phyloP scores from a whole-genome alignment of 2,113 vertebrate species.

The Vulpes vulpes region DNA sequence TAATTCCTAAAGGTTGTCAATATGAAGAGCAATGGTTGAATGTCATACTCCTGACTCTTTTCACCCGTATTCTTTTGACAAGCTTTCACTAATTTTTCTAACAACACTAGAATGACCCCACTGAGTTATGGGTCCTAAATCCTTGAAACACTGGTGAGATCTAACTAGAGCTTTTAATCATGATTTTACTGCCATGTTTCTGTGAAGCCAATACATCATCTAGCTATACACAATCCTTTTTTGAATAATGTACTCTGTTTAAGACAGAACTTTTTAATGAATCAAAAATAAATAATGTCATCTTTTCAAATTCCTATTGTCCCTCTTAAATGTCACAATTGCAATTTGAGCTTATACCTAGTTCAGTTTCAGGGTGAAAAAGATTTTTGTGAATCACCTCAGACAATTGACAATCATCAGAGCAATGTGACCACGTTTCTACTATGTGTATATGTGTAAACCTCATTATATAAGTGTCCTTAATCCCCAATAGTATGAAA shows the following conservation, averaged over 20 bases:
- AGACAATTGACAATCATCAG: not conserved
- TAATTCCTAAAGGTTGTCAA: not conserved
- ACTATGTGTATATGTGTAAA: not conserved
- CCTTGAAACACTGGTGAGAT: not conserved
- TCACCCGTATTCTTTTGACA: not conserved
- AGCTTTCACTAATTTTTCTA: not conserved
- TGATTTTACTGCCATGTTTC: constrained; percentile 5
- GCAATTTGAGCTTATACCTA: constrained; percentile 21
- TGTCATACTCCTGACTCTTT: not conserved
- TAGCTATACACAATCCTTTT: not conserved
- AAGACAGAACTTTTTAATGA: not conserved
- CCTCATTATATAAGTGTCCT: not conserved
- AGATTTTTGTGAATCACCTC: not conserved
- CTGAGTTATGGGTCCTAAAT: not conserved
- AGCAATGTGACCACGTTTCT: not conserved
- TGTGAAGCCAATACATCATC: not conserved
- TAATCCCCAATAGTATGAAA: not conserved
- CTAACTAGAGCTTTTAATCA: not conserved
- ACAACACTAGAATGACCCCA: not conserved
- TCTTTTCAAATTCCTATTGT: not conserved
- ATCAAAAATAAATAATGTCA: constrained; percentile 9
- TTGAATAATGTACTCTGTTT: not conserved
- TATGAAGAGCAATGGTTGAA: not conserved
- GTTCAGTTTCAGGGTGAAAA: not conserved
- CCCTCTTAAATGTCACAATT: not conserved